phyloP scores from a whole-genome alignment of 2,888 invertebrate species.

The Lithophane ornitopus region DNA sequence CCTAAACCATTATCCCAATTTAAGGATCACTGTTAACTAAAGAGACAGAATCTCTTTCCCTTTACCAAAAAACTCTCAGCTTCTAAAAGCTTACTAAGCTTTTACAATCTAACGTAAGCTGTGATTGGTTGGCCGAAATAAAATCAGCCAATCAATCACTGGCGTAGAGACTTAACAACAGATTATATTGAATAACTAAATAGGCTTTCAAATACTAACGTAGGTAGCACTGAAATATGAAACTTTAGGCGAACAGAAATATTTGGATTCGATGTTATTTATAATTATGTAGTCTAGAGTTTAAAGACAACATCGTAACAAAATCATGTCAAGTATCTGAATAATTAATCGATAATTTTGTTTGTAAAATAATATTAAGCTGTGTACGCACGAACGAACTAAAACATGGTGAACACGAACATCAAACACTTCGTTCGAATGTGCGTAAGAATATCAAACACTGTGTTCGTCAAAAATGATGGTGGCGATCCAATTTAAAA shows the following conservation, averaged over 20 bases:
- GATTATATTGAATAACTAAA: background rate
- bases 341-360: background rate
- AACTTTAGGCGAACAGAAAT: background rate
- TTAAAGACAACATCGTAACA: background rate
- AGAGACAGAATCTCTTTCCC: too few relatives aligned
- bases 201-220: background rate
- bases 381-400: too few relatives aligned
- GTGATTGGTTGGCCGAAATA: background rate
- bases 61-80: too few relatives aligned
- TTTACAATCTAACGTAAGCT: background rate
- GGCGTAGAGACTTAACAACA: background rate
- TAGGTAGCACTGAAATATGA: background rate
- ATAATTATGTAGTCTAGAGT: background rate
- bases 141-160: background rate
- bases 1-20: too few relatives aligned
- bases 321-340: background rate
- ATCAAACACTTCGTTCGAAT: too few relatives aligned
- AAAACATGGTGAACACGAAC: too few relatives aligned
- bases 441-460: too few relatives aligned
- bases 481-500: too few relatives aligned
- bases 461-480: too few relatives aligned
- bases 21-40: too few relatives aligned
- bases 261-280: background rate
- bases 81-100: background rate
- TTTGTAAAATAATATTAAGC: background rate